Percentiles rank a stretch among this genome's conserved stretches.
Conservation (phyloP, 2,113 vertebrate species). For the Bothrops jararaca region DNA sequence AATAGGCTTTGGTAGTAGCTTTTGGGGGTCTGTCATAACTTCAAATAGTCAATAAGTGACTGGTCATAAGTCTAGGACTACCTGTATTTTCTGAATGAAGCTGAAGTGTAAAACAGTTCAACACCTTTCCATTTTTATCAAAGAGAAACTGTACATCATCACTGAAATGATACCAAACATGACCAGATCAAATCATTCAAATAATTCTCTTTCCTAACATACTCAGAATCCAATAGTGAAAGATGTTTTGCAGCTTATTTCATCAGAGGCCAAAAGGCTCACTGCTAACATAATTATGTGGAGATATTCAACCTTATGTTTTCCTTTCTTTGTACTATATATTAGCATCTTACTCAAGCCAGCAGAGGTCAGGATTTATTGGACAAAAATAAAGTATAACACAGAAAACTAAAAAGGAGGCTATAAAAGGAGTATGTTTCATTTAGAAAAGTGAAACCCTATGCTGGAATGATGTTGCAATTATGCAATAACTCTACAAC, state of each 20-base stretch:
- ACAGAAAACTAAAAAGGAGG: constrained; percentile 7
- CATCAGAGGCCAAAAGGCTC: not conserved
- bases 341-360: constrained; percentile 12
- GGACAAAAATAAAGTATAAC: constrained; percentile 33
- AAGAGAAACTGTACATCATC: not conserved
- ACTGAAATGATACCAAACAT: not conserved
- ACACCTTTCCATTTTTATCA: not conserved
- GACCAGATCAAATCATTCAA: not conserved
- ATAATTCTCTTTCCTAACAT: not conserved
- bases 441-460: constrained; percentile 30
- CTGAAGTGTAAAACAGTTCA: not conserved
- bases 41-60: not conserved
- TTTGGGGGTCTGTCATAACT: not conserved
- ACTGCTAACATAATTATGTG: not conserved
- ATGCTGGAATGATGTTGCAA: constrained; percentile 30
- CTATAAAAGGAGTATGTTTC: constrained; percentile 6
- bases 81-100: not conserved
- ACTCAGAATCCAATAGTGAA: not conserved
- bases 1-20: not conserved
- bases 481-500: not conserved
- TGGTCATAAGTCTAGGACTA: not conserved
- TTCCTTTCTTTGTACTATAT: constrained; percentile 8
- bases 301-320: not conserved
- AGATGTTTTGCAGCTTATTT: not conserved
- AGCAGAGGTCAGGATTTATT: not conserved